Evolutionary conservation across 2,113 vertebrate genomes (phyloP).

Genomic region (Aleadryas rufinucha): DNA sequence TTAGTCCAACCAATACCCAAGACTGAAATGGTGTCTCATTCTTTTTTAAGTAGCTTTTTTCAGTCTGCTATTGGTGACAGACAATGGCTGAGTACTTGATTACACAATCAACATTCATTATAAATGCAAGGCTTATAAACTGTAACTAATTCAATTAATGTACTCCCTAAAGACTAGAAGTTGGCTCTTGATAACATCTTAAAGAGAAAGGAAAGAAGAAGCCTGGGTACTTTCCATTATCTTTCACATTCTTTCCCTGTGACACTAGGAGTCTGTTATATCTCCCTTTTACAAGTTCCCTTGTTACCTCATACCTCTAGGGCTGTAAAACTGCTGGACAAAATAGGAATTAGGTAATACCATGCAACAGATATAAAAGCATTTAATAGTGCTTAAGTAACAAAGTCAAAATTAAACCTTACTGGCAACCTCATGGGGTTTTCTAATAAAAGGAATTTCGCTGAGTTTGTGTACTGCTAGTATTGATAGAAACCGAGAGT

Average conservation of each 20-base stretch:
- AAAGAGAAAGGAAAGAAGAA: neutral
- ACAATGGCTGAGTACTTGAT: neutral
- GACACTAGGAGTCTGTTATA: neutral
- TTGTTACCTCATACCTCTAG: neutral
- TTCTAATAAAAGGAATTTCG: neutral
- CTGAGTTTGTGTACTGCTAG: neutral
- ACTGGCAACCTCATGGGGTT: neutral
- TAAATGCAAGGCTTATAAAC: neutral
- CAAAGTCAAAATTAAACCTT: conserved; percentile 9
- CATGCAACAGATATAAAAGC: neutral
- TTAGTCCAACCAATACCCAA: neutral
- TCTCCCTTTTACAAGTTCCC: neutral
- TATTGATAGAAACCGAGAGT: neutral
- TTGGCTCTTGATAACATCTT: neutral
- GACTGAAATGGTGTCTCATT: neutral
- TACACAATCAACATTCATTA: neutral
- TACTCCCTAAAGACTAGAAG: neutral
- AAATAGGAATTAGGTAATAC: neutral
- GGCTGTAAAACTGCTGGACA: neutral
- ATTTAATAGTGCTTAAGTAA: neutral
- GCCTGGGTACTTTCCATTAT: neutral
- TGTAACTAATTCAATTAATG: neutral
- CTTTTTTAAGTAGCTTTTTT: neutral
- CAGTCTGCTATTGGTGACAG: neutral
- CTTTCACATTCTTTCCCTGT: neutral